Evolutionary conservation across 2,797 vertebrate species (phyloP).

Genomic region (Danio choprae): DNA sequence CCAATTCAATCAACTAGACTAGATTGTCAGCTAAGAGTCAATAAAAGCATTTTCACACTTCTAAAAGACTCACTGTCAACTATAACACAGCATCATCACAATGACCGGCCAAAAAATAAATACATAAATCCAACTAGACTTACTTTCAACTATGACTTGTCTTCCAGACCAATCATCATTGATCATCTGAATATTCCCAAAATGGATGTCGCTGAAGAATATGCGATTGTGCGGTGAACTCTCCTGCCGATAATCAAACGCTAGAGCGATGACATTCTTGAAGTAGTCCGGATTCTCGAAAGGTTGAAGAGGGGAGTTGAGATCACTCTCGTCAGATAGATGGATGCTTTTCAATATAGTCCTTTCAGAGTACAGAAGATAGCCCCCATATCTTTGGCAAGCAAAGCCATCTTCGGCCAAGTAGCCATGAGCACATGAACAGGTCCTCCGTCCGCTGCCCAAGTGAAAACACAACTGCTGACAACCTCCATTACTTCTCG

Average conservation of each 20-base stretch:
- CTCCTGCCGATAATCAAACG: slow-evolving; percentile 91
- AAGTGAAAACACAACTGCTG: slow-evolving; percentile 96
- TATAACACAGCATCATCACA: neutral
- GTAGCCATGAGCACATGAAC: slow-evolving; percentile 94
- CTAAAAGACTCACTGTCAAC: too few relatives aligned
- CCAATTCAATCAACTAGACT: too few relatives aligned
- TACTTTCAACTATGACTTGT: slow-evolving; percentile 91
- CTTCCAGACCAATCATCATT: slow-evolving; percentile 95
- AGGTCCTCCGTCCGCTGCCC: slow-evolving; percentile 84
- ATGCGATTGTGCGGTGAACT: slow-evolving; percentile 87
- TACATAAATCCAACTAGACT: slow-evolving; percentile 75
- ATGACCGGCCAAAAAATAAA: neutral
- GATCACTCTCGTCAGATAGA: slow-evolving; percentile 93
- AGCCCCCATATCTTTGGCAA: slow-evolving; percentile 93
- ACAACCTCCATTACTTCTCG: slow-evolving; percentile 91
- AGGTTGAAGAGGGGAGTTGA: slow-evolving; percentile 93
- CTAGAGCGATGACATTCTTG: slow-evolving; percentile 92
- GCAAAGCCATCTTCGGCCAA: slow-evolving; percentile 88
- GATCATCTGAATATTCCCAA: slow-evolving; percentile 96
- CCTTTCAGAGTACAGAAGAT: slow-evolving; percentile 95
- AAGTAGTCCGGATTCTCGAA: slow-evolving; percentile 93
- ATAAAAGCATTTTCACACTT: too few relatives aligned
- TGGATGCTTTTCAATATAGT: slow-evolving; percentile 96
- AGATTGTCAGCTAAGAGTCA: too few relatives aligned
- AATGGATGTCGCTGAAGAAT: slow-evolving; percentile 98